Evolutionary conservation across 2,888 invertebrate genomes (phyloP).

Genomic region (Thecocarcelia acutangulata): DNA sequence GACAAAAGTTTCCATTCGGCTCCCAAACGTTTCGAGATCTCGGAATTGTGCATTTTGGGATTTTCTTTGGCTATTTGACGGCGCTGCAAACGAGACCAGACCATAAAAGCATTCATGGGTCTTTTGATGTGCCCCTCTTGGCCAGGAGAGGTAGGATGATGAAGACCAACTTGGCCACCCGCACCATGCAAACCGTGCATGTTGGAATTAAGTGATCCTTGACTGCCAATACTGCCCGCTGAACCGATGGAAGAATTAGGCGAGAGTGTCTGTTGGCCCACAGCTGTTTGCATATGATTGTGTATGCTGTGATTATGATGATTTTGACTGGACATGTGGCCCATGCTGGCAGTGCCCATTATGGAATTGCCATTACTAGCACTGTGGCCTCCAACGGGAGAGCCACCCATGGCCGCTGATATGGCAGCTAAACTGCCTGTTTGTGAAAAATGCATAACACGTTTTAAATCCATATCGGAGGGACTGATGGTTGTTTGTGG

Average conservation of each 20-base stretch:
- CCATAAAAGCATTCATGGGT: constrained; percentile 99
- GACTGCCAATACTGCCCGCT: constrained; percentile 74
- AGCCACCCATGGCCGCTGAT: constrained; percentile 80
- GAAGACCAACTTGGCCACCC: constrained; percentile 52
- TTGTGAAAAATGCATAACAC: constrained; percentile 81
- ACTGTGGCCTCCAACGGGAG: constrained; percentile 78
- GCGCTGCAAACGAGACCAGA: constrained; percentile 94
- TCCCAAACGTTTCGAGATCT: constrained; percentile 94
- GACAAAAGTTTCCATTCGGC: constrained; percentile 95
- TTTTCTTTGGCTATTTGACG: constrained; percentile 96
- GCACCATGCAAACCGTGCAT: constrained; percentile 67
- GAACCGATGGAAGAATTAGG: constrained; percentile 79
- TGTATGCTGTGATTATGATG: constrained; percentile 57
- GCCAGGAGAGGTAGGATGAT: constrained; percentile 79
- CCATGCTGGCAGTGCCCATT: constrained; percentile 78
- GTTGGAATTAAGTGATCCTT: constrained; percentile 68
- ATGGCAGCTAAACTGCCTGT: constrained; percentile 78
- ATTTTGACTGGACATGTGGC: constrained; percentile 73
- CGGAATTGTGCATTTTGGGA: constrained; percentile 95
- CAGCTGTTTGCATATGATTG: constrained; percentile 70
- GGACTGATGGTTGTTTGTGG: constrained; percentile 76
- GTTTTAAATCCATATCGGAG: constrained; percentile 79
- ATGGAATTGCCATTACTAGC: constrained; percentile 75
- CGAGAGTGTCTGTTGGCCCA: constrained; percentile 78
- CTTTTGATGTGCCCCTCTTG: constrained; percentile 93